These are phyloP conservation scores for Hypocryptadius cinnamomeus DNA, from an alignment of 2,113 vertebrate species.

Conservation along the genomic window DNA sequence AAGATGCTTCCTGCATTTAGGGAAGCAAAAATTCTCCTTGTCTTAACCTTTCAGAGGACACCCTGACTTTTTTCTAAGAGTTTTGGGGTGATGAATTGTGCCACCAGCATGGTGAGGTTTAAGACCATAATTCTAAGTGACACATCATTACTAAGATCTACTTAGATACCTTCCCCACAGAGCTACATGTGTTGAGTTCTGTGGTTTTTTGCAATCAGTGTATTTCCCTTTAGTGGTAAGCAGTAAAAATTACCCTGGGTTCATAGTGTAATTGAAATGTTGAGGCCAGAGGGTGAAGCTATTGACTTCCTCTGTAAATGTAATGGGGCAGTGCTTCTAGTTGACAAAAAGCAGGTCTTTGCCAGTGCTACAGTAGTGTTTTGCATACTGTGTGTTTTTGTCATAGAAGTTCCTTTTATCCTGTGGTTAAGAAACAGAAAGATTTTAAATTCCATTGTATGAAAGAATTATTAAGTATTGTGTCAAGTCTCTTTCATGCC, in stretches of 20 bases:
- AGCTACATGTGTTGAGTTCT: background rate
- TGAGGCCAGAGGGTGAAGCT: slow-evolving; percentile 45
- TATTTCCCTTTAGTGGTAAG: slow-evolving; percentile 41
- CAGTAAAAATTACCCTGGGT: slow-evolving; percentile 15
- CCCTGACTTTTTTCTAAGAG: background rate
- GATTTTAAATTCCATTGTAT: background rate
- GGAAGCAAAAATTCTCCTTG: background rate
- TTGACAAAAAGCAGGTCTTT: background rate
- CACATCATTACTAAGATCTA: background rate
- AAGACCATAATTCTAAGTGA: background rate
- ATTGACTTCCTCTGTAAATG: slow-evolving; percentile 36
- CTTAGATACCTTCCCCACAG: background rate
- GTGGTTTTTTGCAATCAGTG: slow-evolving; percentile 49
- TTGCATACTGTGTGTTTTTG: background rate
- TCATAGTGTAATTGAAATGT: slow-evolving; percentile 22
- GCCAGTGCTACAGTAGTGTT: background rate
- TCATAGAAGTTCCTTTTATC: slow-evolving; percentile 1
- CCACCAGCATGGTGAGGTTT: background rate
- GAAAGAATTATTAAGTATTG: background rate
- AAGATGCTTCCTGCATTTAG: background rate
- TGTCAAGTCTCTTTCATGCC: background rate
- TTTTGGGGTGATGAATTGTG: background rate
- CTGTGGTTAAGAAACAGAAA: background rate
- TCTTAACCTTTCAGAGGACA: background rate
- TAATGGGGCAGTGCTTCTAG: background rate